A percentile compares a stretch with the other conserved stretches of the same genome.
Conservation (phyloP, 1,140 invertebrate genomes). For the Drosophila melanica region DNA sequence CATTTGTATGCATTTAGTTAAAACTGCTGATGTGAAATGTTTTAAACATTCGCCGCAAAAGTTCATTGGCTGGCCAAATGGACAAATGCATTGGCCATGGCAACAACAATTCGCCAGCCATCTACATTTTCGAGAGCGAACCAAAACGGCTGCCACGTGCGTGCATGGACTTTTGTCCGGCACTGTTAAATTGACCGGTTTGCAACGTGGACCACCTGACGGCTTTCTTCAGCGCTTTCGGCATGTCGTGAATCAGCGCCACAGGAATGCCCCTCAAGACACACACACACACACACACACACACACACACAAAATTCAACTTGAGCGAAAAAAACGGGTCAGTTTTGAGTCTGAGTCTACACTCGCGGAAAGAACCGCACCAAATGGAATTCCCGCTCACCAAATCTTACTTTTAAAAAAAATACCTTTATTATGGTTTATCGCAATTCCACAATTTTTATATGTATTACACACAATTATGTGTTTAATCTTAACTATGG, state of each 20-base stretch:
- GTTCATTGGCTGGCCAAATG: constrained; percentile 71
- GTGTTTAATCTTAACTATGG: constrained; percentile 31
- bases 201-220: constrained; percentile 49
- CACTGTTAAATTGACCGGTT: constrained; percentile 60
- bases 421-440: neutral
- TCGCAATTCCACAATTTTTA: neutral
- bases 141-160: constrained; percentile 44
- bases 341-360: neutral
- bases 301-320: neutral
- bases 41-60: constrained; percentile 51
- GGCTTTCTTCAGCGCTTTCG: constrained; percentile 53
- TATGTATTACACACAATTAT: neutral
- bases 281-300: no score
- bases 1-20: constrained; percentile 9
- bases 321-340: constrained; percentile 8
- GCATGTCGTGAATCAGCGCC: constrained; percentile 52
- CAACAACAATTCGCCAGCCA: constrained; percentile 35
- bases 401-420: neutral
- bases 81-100: constrained; percentile 51
- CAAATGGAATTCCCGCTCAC: neutral
- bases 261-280: constrained; percentile 57
- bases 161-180: constrained; percentile 51
- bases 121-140: constrained; percentile 15
- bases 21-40: constrained; percentile 52
- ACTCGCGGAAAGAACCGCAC: neutral